These are phyloP conservation scores for Remorina albescens DNA, from an alignment of 2,797 vertebrate genomes.

Conservation along the genomic window DNA sequence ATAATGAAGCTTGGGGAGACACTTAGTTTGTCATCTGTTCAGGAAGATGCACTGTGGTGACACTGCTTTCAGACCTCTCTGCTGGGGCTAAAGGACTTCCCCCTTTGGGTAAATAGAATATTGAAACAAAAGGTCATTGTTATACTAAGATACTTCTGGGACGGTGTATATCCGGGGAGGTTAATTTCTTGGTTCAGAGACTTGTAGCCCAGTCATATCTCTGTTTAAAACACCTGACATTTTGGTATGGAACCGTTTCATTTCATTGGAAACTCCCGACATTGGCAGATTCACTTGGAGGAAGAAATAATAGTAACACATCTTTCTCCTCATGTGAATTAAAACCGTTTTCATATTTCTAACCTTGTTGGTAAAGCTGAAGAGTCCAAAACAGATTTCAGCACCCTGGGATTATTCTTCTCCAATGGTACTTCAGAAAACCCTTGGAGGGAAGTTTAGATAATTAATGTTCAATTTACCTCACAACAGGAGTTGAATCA, in stretches of 20 bases:
- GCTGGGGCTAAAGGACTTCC: background rate
- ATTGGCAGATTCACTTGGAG: background rate
- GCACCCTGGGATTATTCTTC: too few species aligned
- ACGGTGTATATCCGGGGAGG: background rate
- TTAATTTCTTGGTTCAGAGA: background rate
- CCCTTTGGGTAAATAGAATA: constrained; percentile 1
- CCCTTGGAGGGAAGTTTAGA: too few species aligned
- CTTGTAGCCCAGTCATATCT: background rate
- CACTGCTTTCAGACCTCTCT: background rate
- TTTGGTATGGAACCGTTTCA: background rate
- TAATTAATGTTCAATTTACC: too few species aligned
- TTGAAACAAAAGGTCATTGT: background rate
- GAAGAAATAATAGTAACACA: background rate
- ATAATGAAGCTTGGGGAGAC: constrained; percentile 20
- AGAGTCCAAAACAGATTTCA: background rate
- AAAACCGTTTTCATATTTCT: background rate
- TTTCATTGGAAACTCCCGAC: background rate
- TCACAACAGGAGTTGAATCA: too few species aligned
- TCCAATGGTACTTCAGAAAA: too few species aligned
- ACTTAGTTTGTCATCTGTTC: constrained; percentile 20
- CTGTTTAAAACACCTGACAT: background rate
- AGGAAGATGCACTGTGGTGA: constrained; percentile 14
- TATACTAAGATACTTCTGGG: background rate
- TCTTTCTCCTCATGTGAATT: background rate
- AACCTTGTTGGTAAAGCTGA: background rate